Conservation (phyloP, 2,888 invertebrate genomes). For the Pammene aurita region DNA sequence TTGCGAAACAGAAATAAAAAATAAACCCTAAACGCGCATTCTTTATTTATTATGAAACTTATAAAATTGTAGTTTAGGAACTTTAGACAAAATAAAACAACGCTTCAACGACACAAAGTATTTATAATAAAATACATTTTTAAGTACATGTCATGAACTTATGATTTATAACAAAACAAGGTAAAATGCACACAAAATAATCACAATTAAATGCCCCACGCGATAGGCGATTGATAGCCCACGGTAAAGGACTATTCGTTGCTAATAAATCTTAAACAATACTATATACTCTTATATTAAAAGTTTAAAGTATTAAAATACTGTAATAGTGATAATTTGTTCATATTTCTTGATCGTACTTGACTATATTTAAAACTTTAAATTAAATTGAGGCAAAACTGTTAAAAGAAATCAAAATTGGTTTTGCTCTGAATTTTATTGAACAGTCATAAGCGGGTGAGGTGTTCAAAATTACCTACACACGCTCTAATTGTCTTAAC, state of each 20-base stretch:
- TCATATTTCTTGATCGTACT: too few species aligned
- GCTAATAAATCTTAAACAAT: constrained; percentile 25
- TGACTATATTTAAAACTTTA: too few species aligned
- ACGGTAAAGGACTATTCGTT: constrained; percentile 14
- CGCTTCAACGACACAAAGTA: constrained; percentile 38
- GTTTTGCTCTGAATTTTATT: too few species aligned
- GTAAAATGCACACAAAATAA: constrained; percentile 32
- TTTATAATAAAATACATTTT: constrained; percentile 24
- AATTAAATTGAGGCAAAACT: too few species aligned
- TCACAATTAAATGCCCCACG: constrained; percentile 8
- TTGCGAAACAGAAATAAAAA: constrained; percentile 19
- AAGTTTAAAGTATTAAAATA: constrained; percentile 42
- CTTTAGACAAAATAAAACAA: constrained; percentile 24
- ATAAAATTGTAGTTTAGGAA: background rate
- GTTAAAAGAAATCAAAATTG: too few species aligned
- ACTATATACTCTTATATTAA: constrained; percentile 11
- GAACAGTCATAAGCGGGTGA: too few species aligned
- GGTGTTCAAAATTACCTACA: too few species aligned
- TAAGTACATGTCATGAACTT: constrained; percentile 21
- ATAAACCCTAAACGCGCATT: background rate
- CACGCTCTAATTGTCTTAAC: too few species aligned
- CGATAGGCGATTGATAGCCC: background rate
- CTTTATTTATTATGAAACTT: background rate
- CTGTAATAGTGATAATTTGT: constrained; percentile 47
- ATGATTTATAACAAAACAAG: constrained; percentile 35